Evolutionary conservation across 2,888 invertebrate species (phyloP).

Genomic region (Odontothrips loti): DNA sequence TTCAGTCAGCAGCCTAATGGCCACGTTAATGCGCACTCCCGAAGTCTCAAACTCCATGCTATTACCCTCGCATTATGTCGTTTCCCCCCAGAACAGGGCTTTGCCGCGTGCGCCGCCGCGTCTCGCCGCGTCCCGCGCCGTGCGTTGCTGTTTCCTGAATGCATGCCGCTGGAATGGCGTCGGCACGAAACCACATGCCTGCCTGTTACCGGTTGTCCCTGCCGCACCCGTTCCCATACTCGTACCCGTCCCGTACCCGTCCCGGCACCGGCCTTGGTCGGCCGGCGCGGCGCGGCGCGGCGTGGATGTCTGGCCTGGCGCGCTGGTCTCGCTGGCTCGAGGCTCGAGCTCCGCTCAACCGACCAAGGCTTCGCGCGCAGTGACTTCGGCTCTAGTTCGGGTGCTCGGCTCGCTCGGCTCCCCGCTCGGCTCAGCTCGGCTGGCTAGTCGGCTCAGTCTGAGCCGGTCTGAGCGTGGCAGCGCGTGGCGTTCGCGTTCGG

Average conservation of each 20-base stretch:
- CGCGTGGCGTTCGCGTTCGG: not conserved
- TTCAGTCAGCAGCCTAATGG: no score
- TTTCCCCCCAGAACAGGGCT: no score
- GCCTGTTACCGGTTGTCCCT: no score
- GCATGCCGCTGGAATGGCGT: no score
- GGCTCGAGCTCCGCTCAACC: constrained; percentile 1
- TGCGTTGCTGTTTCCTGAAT: no score
- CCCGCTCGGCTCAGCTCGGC: not conserved
- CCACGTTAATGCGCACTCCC: no score
- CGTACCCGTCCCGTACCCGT: not conserved
- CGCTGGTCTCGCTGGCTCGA: not conserved
- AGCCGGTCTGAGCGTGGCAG: not conserved
- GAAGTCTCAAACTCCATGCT: no score
- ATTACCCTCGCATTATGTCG: no score
- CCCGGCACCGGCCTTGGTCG: not conserved
- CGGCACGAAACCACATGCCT: no score
- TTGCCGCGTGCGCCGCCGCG: no score
- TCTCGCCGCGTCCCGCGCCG: no score
- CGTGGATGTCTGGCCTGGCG: not conserved
- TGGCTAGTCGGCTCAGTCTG: no score
- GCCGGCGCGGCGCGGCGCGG: not conserved
- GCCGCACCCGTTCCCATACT: not conserved
- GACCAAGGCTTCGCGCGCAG: not conserved
- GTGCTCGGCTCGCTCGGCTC: not conserved
- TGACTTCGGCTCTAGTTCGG: not conserved